Evolutionary conservation across 2,888 invertebrate genomes (phyloP).

Genomic region (Idaea straminata): DNA sequence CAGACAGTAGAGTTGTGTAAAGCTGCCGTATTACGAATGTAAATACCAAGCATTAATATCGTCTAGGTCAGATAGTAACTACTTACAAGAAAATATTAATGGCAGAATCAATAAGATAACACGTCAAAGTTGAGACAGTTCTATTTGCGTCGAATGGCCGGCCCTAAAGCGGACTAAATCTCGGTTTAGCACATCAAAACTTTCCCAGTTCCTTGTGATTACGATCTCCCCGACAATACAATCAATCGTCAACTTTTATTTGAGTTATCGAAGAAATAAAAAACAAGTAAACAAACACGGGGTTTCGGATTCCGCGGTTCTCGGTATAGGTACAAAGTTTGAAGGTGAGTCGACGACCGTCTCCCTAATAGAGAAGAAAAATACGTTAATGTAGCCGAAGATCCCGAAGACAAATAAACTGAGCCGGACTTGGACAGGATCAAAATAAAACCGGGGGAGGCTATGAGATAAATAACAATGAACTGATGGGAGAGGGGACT

Average conservation of each 20-base stretch:
- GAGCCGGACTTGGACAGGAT: slow-evolving; percentile 71
- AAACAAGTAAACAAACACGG: slow-evolving; percentile 68
- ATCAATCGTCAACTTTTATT: slow-evolving; percentile 79
- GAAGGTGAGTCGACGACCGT: slow-evolving; percentile 73
- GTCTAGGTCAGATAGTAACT: slow-evolving; percentile 13
- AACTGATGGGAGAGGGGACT: slow-evolving; percentile 44
- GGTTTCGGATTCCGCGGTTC: slow-evolving; percentile 60
- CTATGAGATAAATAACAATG: slow-evolving; percentile 75
- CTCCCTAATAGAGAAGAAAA: slow-evolving; percentile 79
- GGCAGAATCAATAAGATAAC: slow-evolving; percentile 44
- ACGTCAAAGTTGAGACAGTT: slow-evolving; percentile 47
- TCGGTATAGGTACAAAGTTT: slow-evolving; percentile 62
- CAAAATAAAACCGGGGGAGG: slow-evolving; percentile 72
- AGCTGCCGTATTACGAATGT: slow-evolving; percentile 33
- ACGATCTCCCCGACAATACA: slow-evolving; percentile 64
- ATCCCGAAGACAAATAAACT: slow-evolving; percentile 78
- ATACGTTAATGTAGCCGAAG: slow-evolving; percentile 79
- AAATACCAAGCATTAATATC: slow-evolving; percentile 37
- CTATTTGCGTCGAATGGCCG: slow-evolving; percentile 38
- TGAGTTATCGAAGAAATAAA: slow-evolving; percentile 72
- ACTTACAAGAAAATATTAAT: slow-evolving; percentile 29
- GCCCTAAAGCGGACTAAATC: slow-evolving; percentile 49
- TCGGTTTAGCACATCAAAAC: slow-evolving; percentile 55
- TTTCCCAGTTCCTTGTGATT: slow-evolving; percentile 54
- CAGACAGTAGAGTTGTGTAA: slow-evolving; percentile 49